A percentile compares a stretch with the other conserved stretches of the same genome.
Evolutionary conservation across 2,113 vertebrate species (phyloP).

Genomic region (Menidia beryllina): DNA sequence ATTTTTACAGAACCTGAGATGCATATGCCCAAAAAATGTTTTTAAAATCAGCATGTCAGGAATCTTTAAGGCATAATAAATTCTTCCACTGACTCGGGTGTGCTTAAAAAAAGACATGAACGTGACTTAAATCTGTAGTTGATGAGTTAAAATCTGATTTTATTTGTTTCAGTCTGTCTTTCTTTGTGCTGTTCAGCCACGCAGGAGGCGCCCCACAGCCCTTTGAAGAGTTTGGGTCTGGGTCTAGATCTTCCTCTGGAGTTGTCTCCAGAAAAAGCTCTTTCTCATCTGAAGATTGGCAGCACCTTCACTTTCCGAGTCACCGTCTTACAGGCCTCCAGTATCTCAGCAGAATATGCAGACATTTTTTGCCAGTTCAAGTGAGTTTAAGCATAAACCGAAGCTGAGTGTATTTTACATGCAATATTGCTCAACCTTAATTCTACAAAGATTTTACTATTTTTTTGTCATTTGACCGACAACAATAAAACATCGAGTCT

Average conservation of each 20-base stretch:
- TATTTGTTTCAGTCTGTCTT: neutral
- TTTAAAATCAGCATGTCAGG: no score
- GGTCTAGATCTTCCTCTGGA: conserved; percentile 84
- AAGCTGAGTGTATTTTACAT: neutral
- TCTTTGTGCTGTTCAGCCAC: conserved; percentile 55
- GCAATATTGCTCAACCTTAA: no score
- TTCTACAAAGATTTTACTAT: neutral
- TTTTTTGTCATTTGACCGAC: neutral
- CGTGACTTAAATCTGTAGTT: neutral
- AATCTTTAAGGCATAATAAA: no score
- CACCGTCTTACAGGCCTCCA: conserved; percentile 96
- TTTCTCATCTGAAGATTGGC: conserved; percentile 91
- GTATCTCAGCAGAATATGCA: conserved; percentile 96
- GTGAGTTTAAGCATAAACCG: conserved; percentile 83
- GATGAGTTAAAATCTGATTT: neutral
- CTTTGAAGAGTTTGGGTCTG: conserved; percentile 64
- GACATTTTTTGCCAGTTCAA: conserved; percentile 99
- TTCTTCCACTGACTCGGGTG: no score
- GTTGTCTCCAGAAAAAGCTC: conserved; percentile 79
- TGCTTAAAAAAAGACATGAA: neutral
- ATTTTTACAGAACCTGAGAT: no score
- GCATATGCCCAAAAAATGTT: no score
- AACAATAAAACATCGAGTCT: no score
- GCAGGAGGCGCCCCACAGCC: conserved; percentile 78
- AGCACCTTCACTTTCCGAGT: conserved; percentile 97